Percentiles rank a stretch among this genome's conserved stretches.
Evolutionary conservation across 1,140 invertebrate species (phyloP).

Genomic region (Drosophila trapezifrons): DNA sequence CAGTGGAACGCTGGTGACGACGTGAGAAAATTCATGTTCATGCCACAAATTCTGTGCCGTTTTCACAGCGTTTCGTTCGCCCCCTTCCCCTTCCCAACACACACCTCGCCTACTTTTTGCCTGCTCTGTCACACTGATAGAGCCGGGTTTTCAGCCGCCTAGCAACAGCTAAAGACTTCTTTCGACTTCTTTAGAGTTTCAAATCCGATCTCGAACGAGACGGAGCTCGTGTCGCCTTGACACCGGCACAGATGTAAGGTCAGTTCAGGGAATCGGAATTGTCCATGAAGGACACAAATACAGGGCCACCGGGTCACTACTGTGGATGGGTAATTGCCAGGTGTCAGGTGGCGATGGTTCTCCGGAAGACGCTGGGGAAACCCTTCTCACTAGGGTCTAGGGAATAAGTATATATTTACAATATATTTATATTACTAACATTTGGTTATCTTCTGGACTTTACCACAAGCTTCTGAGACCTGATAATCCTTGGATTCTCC

Average conservation of each 20-base stretch:
- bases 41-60: constrained; percentile 80
- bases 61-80: constrained; percentile 46
- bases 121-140: constrained; percentile 50
- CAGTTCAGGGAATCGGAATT: constrained; percentile 47
- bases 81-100: not conserved
- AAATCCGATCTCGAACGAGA: constrained; percentile 24
- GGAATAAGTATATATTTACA: no score
- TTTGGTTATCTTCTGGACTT: not conserved
- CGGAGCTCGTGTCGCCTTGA: constrained; percentile 51
- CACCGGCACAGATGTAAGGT: constrained; percentile 42
- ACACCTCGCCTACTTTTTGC: constrained; percentile 6
- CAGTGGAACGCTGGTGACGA: constrained; percentile 61
- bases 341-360: constrained; percentile 5
- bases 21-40: constrained; percentile 80
- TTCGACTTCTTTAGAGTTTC: constrained; percentile 3
- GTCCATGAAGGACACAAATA: constrained; percentile 9
- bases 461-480: not conserved
- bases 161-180: constrained; percentile 38
- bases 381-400: no score
- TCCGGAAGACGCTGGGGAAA: not conserved
- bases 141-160: constrained; percentile 39
- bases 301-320: constrained; percentile 15
- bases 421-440: no score
- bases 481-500: constrained; percentile 3
- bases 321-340: constrained; percentile 16